These are phyloP conservation scores for Acromyrmex charruanus DNA, from an alignment of 1,140 invertebrate species.

Conservation along the genomic window DNA sequence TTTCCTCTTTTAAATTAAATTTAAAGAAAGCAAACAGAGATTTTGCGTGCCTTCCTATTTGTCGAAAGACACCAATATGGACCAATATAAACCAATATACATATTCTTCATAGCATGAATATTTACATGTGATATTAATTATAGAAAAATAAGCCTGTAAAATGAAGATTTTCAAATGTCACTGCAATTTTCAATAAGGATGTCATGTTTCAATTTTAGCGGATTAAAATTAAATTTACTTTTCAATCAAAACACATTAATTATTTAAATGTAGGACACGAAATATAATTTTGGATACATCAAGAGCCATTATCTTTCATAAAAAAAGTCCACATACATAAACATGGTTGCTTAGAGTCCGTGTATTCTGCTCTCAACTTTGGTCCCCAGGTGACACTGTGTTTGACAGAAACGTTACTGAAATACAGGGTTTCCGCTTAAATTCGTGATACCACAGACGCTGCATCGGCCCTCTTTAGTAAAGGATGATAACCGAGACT, in stretches of 20 bases:
- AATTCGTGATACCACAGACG: constrained; percentile 42
- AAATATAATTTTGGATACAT: background rate
- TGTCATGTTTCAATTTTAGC: background rate
- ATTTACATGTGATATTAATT: background rate
- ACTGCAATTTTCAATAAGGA: background rate
- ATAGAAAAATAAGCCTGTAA: background rate
- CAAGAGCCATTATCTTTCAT: background rate
- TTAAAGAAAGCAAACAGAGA: background rate
- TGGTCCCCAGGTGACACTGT: constrained; percentile 11
- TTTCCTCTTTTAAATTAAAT: background rate
- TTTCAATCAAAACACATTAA: constrained; percentile 4
- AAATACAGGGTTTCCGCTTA: constrained; percentile 35
- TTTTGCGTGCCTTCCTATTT: background rate
- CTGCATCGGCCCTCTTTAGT: constrained; percentile 4
- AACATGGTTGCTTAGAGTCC: background rate
- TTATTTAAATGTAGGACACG: background rate
- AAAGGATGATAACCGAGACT: constrained; percentile 65
- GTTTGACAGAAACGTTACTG: constrained; percentile 44
- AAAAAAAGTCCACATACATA: background rate
- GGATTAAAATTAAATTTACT: background rate
- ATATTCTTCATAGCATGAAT: constrained; percentile 16
- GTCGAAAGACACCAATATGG: background rate
- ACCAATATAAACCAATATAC: background rate
- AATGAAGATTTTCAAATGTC: background rate
- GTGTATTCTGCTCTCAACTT: background rate